Evolutionary conservation across 2,888 invertebrate genomes (phyloP), one percentile per base, ranked within the genome.

Genomic region (Diloba caeruleocephala): DNA sequence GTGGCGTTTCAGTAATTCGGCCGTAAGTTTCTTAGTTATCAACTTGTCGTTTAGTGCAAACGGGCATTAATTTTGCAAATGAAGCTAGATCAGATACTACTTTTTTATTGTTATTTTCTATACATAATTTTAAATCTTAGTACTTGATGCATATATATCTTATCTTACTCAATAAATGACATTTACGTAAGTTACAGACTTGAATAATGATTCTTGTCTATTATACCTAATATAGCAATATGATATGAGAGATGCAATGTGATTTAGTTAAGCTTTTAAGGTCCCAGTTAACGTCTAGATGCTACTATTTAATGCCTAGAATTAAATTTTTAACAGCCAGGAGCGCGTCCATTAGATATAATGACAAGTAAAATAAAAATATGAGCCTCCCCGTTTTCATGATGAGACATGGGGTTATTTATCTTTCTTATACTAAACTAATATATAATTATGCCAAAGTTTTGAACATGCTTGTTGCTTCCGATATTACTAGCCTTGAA

Each of bases 341-440:
- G 59, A 69, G 57, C 60, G 73, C 74, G 73, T 73, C 73, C 73
- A 73, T 71, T 73, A 71, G 72, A 51, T 69, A 53, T 56, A 61
- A 63, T 55, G 10, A 10, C 3, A 26, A 21, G 23, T 45, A 36
- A 56, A 28, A 46, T 38, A 52, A 55, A 1, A 50, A 58, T 57
- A 56, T n/a, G 74, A 69, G 72, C 69, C 74, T 71, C 60, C n/a
- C 29, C 15, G 34, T 53, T 53, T 42, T 46, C 25, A 44, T 1
- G 21, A 57, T 28, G 33, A 49, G 34, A 49, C 34, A 4, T 28
- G 34, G 25, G 15, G 8, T 9, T 33, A 32, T 37, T 38, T 32
- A 6, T 43, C 17, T 48, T 36, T 41, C n/a, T 38, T 37, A 38
- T 25, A 50, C 36, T 32, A 60, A 62, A n/a, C n/a, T n/a, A n/a